These are phyloP conservation scores for Orthonevra nobilis DNA, from an alignment of 2,888 invertebrate genomes.

Conservation along the genomic window DNA sequence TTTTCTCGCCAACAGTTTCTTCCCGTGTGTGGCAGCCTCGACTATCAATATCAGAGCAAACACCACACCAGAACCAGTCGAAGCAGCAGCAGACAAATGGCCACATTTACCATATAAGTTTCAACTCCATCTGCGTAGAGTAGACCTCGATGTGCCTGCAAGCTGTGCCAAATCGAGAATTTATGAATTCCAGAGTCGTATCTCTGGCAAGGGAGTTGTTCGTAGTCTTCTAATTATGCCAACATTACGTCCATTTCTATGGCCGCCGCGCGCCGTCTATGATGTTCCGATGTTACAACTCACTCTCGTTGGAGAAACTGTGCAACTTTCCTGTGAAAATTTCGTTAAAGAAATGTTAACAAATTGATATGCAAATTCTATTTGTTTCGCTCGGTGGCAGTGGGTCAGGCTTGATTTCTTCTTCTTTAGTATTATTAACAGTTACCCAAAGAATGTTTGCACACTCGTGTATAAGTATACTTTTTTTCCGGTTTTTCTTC, in stretches of 20 bases:
- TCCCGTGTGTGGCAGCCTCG: slow-evolving; percentile 1
- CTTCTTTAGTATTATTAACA: slow-evolving; percentile 5
- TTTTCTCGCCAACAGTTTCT: no score
- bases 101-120: slow-evolving; percentile 23
- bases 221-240: slow-evolving; percentile 25
- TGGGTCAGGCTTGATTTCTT: slow-evolving; percentile 34
- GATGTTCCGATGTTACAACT: neutral
- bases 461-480: no score
- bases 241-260: slow-evolving; percentile 5
- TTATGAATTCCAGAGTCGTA: slow-evolving; percentile 35
- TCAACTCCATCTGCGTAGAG: slow-evolving; percentile 9
- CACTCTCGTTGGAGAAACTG: slow-evolving; percentile 32
- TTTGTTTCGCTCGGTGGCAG: slow-evolving; percentile 16
- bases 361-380: slow-evolving; percentile 50
- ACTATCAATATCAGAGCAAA: neutral
- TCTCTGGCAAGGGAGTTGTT: slow-evolving; percentile 8
- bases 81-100: slow-evolving; percentile 37
- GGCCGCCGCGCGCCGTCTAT: no score
- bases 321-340: slow-evolving; percentile 9
- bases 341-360: slow-evolving; percentile 15
- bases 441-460: neutral
- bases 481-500: no score
- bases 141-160: slow-evolving; percentile 14
- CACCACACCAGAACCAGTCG: slow-evolving; percentile 38
- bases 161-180: slow-evolving; percentile 31